phyloP scores from a whole-genome alignment of 2,888 invertebrate species.

The Pachliopta kotzebuea region DNA sequence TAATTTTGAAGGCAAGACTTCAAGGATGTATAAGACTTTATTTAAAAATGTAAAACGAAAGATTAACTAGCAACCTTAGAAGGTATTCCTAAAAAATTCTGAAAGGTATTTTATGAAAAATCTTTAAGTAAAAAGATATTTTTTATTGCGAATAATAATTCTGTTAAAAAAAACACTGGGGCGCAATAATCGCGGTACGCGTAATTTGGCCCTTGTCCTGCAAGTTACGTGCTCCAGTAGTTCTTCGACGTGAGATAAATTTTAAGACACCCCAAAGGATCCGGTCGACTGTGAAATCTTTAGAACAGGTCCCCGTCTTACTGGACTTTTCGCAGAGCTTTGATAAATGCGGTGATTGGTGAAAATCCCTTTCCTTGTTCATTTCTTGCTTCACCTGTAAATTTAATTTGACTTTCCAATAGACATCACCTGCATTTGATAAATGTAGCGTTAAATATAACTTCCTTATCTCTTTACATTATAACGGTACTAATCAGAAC shows the following conservation, averaged over 20 bases:
- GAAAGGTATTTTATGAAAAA: not conserved
- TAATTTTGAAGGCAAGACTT: too few relatives aligned
- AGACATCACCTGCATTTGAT: too few relatives aligned
- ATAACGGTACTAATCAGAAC: too few relatives aligned
- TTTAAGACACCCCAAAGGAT: slow-evolving; percentile 28
- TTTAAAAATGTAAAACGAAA: too few relatives aligned
- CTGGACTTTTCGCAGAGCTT: slow-evolving; percentile 19
- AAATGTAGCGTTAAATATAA: too few relatives aligned
- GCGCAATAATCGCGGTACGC: slow-evolving; percentile 24
- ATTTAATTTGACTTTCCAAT: not conserved
- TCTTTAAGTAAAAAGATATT: not conserved
- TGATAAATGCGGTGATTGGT: slow-evolving; percentile 13
- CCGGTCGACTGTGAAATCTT: slow-evolving; percentile 26
- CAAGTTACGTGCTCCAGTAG: slow-evolving; percentile 29
- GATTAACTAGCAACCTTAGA: too few relatives aligned
- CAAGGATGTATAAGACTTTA: too few relatives aligned
- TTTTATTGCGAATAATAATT: slow-evolving; percentile 3
- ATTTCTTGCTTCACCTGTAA: not conserved
- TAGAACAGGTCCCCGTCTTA: slow-evolving; percentile 18
- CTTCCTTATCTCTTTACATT: too few relatives aligned
- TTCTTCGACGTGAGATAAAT: slow-evolving; percentile 29
- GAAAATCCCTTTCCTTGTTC: not conserved
- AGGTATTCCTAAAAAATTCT: too few relatives aligned
- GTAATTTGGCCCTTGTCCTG: slow-evolving; percentile 30
- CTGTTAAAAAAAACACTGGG: slow-evolving; percentile 22